Evolutionary conservation across 1,140 invertebrate species (phyloP), one percentile per base, ranked within the genome.

Genomic region (Platorchestia sp.): DNA sequence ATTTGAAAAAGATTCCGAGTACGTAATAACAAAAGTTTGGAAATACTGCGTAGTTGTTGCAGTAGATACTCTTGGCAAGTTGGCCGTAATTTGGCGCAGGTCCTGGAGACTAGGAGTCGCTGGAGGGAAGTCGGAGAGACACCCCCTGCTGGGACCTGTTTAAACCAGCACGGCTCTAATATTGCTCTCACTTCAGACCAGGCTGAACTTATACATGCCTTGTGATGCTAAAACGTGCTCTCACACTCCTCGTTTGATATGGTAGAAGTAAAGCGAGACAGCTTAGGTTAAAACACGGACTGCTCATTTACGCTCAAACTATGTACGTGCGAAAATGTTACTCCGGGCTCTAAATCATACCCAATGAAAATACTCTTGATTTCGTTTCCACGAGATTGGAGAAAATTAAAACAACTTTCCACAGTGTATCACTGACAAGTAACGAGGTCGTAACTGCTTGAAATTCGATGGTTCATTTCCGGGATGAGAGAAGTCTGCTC

Each of bases 61-160:
- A 90, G 87, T 90, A 43, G 41, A 14, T 41, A 14, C 41, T 41
- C 87, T 1, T 42, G 87, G 87, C 42, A 89, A 43, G 3, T 3
- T 6, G 7, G 27, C 19, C 7, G 3, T 19, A 93, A 93, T 44
- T 93, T 93, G 91, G 45, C 45, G 7, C 45, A 47, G 44, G 91
- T 93, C 91, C 91, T 93, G 43, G 45, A 93, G 45, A 1, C 43
- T n/a, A 16, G 91, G 91, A 45, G 91, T 40, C 87, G 41, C 87
- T 90, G 87, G 87, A 93, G 44, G 45, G 91, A 45, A 93, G 91
- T 44, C 40, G 43, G 43, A 16, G 91, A 93, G 91, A 93, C 91
- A 93, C 91, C 91, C 91, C 91, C 91, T 45, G 91, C 91, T 93
- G 91, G 43, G 91, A 93, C 91, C 91, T 93, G 91, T 93, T 93